A percentile compares a stretch with the other conserved stretches of the same genome.
These are phyloP conservation scores for Trididemnum nubilum DNA, from an alignment of 23 tunicate species.

Conservation along the genomic window DNA sequence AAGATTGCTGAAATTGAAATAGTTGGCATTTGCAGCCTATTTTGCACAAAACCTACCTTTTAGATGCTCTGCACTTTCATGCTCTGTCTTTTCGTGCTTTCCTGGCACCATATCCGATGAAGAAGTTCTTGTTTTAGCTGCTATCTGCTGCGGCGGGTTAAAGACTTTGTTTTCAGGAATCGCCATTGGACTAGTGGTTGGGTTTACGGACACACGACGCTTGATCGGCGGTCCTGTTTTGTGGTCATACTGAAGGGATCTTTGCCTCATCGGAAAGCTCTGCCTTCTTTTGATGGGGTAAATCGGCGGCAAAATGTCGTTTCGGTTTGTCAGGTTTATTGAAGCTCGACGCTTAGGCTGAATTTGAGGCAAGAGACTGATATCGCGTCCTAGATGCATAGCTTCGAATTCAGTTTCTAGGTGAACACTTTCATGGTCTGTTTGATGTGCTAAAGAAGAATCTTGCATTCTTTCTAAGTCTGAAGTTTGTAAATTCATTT, in stretches of 20 bases:
- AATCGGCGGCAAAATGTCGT: slow-evolving; percentile 21
- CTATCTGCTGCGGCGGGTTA: not conserved
- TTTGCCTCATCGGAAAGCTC: slow-evolving; percentile 23
- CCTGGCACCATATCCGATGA: not conserved
- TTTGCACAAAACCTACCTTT: not conserved
- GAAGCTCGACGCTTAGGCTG: not conserved
- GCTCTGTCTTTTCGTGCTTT: not conserved
- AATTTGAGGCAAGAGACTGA: not conserved
- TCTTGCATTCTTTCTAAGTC: not conserved
- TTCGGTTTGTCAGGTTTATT: not conserved
- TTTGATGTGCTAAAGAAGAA: not conserved
- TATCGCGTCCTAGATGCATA: not conserved
- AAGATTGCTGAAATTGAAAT: too few species aligned
- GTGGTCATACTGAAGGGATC: not conserved
- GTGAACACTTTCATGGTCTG: not conserved
- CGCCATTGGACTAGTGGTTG: slow-evolving; percentile 9
- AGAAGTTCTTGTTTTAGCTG: not conserved
- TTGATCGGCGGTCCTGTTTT: not conserved
- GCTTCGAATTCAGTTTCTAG: not conserved
- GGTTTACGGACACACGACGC: not conserved
- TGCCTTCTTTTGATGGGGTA: not conserved
- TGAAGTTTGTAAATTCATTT: not conserved
- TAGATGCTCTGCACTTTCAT: not conserved
- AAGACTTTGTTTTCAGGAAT: slow-evolving; percentile 17
- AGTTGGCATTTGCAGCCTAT: not conserved